Base-by-base conservation (phyloP, 1,140 invertebrate species). In the Onthophagus taurus region DNA sequence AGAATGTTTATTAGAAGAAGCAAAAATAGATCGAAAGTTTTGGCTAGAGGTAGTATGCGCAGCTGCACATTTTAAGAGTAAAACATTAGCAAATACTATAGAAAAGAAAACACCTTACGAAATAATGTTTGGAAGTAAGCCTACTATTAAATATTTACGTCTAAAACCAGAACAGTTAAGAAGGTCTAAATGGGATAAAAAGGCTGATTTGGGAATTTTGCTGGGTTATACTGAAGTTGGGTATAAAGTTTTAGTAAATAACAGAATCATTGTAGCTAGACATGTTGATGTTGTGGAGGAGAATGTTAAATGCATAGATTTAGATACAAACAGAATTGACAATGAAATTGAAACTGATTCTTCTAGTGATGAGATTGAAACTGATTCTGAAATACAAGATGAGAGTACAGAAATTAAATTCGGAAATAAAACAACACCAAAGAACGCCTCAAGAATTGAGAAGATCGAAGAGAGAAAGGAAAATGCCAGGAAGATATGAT, bases 11-110 rank as follows among this genome's bases (percentile, higher is more conserved):
- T 47, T 58, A 43, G 12, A 14, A 11, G 53, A 61, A 45, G 49
- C 56, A 4, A 53, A 52, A 16, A 43, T 59, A 20, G 9, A 55
- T 37, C 58, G 43, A 53, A 55, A 34, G 18, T 65, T 44, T 59
- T 65, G 58, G 62, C 59, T 60, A 4, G 57, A 58, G 52, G 39
- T 53, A 31, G 34, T 60, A 1, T 9, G 17, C 1, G 18, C 57
- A 11, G 58, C 55, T 3, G 51, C 53, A 8, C 58, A 60, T 48
- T 39, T 61, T 9, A 55, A 55, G 53, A 61, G 61, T 43, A 45
- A 51, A 16, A 19, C 23, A 1, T 18, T 41, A 12, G 18, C 30
- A 17, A 36, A 36, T 19, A 36, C 34, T 2, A 9, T 36, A 3
- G 34, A 19, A 16, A 33, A 14, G 21, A 36, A 36, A 31, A 53